Evolutionary conservation across 37 sponge, comb jelly and placozoan genomes (phyloP).

Genomic region (Cliona cf. orientalis): DNA sequence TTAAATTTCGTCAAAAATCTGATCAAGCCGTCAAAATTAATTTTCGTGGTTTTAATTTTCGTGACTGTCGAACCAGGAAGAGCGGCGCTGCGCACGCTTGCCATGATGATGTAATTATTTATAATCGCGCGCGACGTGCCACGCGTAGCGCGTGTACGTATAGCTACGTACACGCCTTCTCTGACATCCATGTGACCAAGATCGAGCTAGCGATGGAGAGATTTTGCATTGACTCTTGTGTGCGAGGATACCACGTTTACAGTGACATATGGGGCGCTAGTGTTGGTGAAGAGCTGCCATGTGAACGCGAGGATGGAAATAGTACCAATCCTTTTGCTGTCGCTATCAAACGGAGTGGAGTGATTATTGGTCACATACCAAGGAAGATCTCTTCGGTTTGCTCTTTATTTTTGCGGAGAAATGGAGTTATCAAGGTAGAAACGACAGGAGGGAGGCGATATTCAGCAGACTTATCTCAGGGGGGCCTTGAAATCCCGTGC

Average conservation of each 20-base stretch:
- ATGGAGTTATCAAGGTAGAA: neutral
- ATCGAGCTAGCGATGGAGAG: too few species aligned
- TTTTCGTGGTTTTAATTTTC: too few species aligned
- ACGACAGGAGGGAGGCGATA: slow-evolving; percentile 22
- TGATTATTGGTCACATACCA: slow-evolving; percentile 28
- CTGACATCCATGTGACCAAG: too few species aligned
- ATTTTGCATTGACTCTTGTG: too few species aligned
- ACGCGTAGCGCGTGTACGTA: too few species aligned
- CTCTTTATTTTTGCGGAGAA: neutral
- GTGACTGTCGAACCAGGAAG: too few species aligned
- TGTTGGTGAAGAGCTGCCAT: slow-evolving; percentile 5
- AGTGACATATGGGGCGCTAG: slow-evolving; percentile 5
- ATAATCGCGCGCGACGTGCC: neutral
- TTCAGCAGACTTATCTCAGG: slow-evolving; percentile 16
- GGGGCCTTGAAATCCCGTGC: slow-evolving; percentile 26
- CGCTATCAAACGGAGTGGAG: neutral
- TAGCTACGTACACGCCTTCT: too few species aligned
- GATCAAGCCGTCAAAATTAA: too few species aligned
- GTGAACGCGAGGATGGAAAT: slow-evolving; percentile 12
- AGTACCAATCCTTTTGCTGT: slow-evolving; percentile 23
- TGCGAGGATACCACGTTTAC: slow-evolving; percentile 30
- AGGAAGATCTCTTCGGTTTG: slow-evolving; percentile 24
- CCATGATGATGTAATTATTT: too few species aligned
- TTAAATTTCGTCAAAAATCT: neutral
- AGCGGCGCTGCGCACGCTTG: too few species aligned